phyloP scores from a whole-genome alignment of 2,113 vertebrate genomes.

The Fulmarus glacialis region DNA sequence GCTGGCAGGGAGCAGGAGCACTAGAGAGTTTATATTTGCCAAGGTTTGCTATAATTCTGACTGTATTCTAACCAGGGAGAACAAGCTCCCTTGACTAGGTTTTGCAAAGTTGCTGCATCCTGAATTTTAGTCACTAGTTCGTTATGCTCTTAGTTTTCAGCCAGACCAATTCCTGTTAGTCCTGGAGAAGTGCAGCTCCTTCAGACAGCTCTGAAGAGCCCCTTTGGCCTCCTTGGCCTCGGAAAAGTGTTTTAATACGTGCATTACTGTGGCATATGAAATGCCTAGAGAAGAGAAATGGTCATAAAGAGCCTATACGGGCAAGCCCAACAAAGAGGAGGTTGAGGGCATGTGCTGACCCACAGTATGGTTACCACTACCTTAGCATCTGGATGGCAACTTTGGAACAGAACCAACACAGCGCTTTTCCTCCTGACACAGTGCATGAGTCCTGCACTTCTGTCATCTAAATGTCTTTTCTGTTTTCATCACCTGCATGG shows the following conservation, averaged over 20 bases:
- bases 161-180: not conserved
- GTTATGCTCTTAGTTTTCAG: not conserved
- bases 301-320: fast-evolving
- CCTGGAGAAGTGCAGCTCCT: not conserved
- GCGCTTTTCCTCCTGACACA: not conserved
- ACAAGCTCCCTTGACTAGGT: not conserved
- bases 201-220: not conserved
- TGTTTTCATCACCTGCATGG: not conserved
- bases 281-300: not conserved
- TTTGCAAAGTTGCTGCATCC: not conserved
- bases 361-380: no score
- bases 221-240: not conserved
- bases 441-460: not conserved
- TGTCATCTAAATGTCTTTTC: not conserved
- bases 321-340: not conserved
- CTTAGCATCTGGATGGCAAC: not conserved
- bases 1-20: not conserved
- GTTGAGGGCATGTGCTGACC: not conserved
- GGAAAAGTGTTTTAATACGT: not conserved
- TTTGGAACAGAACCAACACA: not conserved
- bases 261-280: not conserved
- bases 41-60: not conserved
- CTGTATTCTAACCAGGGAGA: not conserved
- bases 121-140: not conserved
- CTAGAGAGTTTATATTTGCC: not conserved